phyloP scores from a whole-genome alignment of 2,888 invertebrate species.

The Cheilosia vernalis region DNA sequence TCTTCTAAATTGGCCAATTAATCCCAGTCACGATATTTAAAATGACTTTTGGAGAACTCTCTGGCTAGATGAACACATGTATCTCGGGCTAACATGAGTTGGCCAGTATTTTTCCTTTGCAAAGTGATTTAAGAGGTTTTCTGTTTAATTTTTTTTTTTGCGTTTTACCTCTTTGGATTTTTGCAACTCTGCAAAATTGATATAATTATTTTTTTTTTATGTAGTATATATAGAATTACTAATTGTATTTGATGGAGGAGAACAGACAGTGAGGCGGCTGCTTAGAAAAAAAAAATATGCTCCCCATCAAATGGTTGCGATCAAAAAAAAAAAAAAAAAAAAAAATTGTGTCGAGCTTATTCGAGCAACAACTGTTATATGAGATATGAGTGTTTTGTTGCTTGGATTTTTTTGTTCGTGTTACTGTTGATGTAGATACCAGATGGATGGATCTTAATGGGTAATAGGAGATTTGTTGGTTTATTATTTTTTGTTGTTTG shows the following conservation, averaged over 20 bases:
- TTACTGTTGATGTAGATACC: conserved; percentile 53
- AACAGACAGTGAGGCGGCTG: conserved; percentile 72
- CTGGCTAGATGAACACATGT: conserved; percentile 63
- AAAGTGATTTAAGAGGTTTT: conserved; percentile 60
- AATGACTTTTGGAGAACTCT: conserved; percentile 73
- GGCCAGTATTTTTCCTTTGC: conserved; percentile 64
- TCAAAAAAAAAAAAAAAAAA: background rate
- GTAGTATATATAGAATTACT: conserved; percentile 57
- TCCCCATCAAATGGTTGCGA: conserved; percentile 68
- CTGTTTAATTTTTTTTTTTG: conserved; percentile 2
- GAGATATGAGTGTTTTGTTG: conserved; percentile 26
- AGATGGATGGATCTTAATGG: conserved; percentile 39
- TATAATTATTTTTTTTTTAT: conserved; percentile 67
- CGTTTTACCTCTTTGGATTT: conserved; percentile 49
- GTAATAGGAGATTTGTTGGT: conserved; percentile 39
- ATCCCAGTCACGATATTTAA: conserved; percentile 75
- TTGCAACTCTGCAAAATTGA: conserved; percentile 69
- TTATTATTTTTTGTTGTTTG: background rate
- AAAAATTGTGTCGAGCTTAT: conserved; percentile 52
- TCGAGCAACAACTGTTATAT: conserved; percentile 48
- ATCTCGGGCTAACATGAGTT: conserved; percentile 59
- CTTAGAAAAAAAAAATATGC: conserved; percentile 55
- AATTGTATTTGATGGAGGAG: conserved; percentile 72
- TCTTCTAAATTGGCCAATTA: conserved; percentile 76
- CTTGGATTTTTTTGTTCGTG: conserved; percentile 3